A percentile compares a stretch with the other conserved stretches of the same genome.
Evolutionary conservation across 2,113 vertebrate genomes (phyloP).

Genomic region (Grallaria varia): DNA sequence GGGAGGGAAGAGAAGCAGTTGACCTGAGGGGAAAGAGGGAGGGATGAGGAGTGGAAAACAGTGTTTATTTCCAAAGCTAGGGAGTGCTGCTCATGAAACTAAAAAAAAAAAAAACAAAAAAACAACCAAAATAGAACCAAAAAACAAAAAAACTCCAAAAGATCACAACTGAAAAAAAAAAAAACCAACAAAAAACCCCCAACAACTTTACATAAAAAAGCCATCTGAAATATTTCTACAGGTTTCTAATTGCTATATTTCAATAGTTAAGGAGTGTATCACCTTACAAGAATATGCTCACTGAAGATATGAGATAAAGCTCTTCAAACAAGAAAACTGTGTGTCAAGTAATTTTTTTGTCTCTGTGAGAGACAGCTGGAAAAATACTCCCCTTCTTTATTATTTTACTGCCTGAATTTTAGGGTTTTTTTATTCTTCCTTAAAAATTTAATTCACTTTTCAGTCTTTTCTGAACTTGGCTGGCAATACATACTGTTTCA

Average conservation of each 20-base stretch:
- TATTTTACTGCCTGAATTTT: not conserved
- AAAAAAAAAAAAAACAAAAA: not conserved
- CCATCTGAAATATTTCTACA: not conserved
- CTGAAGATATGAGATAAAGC: not conserved
- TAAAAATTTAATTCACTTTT: not conserved
- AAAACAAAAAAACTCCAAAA: not conserved
- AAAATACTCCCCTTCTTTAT: not conserved
- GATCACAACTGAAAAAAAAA: not conserved
- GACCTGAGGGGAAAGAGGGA: slow-evolving; percentile 11
- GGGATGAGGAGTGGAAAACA: not conserved
- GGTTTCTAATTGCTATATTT: not conserved
- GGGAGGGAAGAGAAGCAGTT: slow-evolving; percentile 16
- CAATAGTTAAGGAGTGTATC: slow-evolving; percentile 30
- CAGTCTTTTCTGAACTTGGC: not conserved
- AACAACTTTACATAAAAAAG: not conserved
- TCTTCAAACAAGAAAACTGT: not conserved
- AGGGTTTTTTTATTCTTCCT: slow-evolving; percentile 29
- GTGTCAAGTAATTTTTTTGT: not conserved
- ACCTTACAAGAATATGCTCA: not conserved
- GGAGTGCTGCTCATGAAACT: slow-evolving; percentile 22
- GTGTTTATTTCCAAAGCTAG: slow-evolving; percentile 49
- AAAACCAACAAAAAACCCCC: fast-evolving
- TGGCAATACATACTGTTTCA: not conserved
- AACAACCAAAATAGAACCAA: too few relatives aligned
- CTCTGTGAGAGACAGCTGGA: not conserved